Evolutionary conservation across 2,888 invertebrate species (phyloP).

Genomic region (Papilio demoleus): DNA sequence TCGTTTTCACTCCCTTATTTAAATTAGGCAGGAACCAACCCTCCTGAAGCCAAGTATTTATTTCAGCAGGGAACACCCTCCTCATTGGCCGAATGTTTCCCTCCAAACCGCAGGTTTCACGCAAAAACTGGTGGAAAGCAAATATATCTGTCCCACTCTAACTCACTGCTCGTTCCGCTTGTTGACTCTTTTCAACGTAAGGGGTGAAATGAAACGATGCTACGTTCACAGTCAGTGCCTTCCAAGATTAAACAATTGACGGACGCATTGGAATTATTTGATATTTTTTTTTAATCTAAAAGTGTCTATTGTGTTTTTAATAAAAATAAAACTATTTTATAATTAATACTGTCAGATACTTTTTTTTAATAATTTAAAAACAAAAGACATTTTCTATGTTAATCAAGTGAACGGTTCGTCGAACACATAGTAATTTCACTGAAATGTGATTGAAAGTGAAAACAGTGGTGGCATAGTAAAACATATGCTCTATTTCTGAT

Average conservation of each 20-base stretch:
- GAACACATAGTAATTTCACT: constrained; percentile 56
- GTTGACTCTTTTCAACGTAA: constrained; percentile 62
- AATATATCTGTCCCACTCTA: constrained; percentile 62
- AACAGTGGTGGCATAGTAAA: constrained; percentile 40
- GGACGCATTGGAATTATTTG: constrained; percentile 61
- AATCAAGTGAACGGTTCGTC: constrained; percentile 52
- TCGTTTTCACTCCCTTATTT: constrained; percentile 48
- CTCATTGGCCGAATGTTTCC: constrained; percentile 64
- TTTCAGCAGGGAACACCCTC: constrained; percentile 47
- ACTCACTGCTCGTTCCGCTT: constrained; percentile 50
- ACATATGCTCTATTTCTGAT: constrained; percentile 40
- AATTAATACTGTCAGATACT: not conserved
- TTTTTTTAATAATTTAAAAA: constrained; percentile 1
- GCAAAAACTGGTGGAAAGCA: constrained; percentile 63
- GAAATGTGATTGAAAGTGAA: constrained; percentile 55
- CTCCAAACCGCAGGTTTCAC: constrained; percentile 64
- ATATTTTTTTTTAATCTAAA: constrained; percentile 48
- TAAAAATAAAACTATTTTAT: constrained; percentile 2
- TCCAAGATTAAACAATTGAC: constrained; percentile 71
- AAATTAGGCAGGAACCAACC: constrained; percentile 52
- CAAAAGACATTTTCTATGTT: constrained; percentile 42
- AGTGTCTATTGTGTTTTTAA: constrained; percentile 9
- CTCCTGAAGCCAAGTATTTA: constrained; percentile 45
- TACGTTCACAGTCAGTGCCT: constrained; percentile 70
- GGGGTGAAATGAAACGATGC: constrained; percentile 62